Percentiles rank a stretch among this genome's conserved stretches.
Conservation (phyloP, 2,113 vertebrate genomes). For the Poicephalus meyeri region DNA sequence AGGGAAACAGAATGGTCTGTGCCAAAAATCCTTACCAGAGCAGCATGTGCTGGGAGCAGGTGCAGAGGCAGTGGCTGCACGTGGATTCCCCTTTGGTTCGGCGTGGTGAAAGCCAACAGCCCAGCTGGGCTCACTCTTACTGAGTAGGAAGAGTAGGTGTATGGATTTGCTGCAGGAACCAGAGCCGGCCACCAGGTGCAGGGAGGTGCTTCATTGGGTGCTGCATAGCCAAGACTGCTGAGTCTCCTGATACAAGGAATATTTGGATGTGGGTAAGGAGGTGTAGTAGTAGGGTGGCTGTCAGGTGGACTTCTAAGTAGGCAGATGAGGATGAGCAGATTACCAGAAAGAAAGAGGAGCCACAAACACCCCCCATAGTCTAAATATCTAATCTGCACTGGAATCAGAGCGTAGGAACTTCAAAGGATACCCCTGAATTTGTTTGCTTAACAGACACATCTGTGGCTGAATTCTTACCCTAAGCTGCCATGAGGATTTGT, state of each 20-base stretch:
- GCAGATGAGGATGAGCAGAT: not conserved
- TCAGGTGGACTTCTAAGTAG: no score
- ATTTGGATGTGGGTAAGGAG: not conserved
- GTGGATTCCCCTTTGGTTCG: not conserved
- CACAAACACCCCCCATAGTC: not conserved
- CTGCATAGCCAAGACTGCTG: not conserved
- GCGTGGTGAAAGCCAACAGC: not conserved
- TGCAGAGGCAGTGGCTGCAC: fast-evolving
- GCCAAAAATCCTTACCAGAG: not conserved
- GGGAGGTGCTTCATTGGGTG: fast-evolving
- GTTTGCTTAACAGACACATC: not conserved
- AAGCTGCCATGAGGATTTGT: not conserved
- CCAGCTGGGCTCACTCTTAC: not conserved
- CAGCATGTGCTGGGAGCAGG: not conserved
- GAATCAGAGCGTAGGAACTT: not conserved
- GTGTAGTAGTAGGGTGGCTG: fast-evolving
- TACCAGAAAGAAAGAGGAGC: not conserved
- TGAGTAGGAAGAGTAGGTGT: fast-evolving
- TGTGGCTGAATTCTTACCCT: not conserved
- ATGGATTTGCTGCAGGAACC: not conserved
- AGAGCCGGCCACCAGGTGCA: not conserved
- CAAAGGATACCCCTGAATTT: not conserved
- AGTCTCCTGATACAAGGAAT: not conserved
- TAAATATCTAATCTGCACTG: not conserved
- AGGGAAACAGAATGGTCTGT: fast-evolving